Conservation (phyloP, 2,113 vertebrate species). For the Neogale vison region DNA sequence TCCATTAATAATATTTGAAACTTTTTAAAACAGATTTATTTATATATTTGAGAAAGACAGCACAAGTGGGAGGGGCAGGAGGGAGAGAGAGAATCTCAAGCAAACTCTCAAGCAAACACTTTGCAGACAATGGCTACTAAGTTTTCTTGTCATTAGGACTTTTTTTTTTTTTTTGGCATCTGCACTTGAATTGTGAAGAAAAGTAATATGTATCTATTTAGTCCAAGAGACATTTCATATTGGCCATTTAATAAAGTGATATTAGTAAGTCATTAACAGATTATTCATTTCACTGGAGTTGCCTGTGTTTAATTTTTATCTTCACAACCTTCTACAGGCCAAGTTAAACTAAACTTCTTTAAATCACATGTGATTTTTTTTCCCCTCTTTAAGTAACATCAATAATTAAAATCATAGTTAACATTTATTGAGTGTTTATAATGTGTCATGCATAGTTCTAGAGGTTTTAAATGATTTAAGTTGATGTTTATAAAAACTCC, state of each 20-base stretch:
- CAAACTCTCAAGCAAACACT: background rate
- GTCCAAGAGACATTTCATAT: background rate
- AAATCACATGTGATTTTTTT: background rate
- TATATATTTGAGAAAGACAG: background rate
- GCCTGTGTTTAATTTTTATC: background rate
- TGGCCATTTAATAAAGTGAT: conserved; percentile 11
- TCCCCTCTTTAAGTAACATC: background rate
- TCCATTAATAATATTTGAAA: background rate
- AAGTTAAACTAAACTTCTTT: background rate
- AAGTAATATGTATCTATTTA: background rate
- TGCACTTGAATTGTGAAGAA: background rate
- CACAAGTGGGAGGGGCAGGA: background rate
- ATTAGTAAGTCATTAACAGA: background rate
- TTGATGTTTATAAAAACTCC: background rate
- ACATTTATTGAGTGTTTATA: background rate
- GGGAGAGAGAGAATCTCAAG: background rate
- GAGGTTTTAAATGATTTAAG: background rate
- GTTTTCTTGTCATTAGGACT: background rate
- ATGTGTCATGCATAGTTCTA: background rate
- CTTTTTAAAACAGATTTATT: background rate
- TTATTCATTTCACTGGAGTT: background rate
- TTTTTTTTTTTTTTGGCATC: background rate
- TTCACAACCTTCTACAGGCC: background rate
- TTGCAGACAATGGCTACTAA: background rate
- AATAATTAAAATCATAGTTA: background rate